phyloP scores from a whole-genome alignment of 2,797 vertebrate species.

The Pangasius djambal region DNA sequence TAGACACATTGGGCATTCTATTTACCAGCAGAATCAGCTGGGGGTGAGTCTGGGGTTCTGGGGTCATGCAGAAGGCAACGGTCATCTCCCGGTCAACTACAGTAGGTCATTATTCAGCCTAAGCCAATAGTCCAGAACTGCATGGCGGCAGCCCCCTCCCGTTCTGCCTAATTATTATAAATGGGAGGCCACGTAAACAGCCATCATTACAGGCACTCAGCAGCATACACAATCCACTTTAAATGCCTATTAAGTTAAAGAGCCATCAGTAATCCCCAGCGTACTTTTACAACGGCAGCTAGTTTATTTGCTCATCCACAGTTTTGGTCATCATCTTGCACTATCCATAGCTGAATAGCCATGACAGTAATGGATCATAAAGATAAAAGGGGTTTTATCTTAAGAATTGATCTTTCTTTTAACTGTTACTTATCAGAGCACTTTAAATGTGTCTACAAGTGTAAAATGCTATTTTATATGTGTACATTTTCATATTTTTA shows the following conservation, averaged over 20 bases:
- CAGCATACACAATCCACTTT: constrained; percentile 86
- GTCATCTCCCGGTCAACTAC: constrained; percentile 97
- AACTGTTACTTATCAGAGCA: not conserved
- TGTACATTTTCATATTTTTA: not conserved
- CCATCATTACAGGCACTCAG: constrained; percentile 85
- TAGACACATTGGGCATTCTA: constrained; percentile 80
- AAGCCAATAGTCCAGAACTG: constrained; percentile 93
- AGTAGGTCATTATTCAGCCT: constrained; percentile 93
- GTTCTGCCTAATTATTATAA: constrained; percentile 98
- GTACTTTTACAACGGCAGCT: constrained; percentile 74
- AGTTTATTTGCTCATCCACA: constrained; percentile 76
- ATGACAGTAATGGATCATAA: constrained; percentile 4
- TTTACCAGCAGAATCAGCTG: constrained; percentile 80
- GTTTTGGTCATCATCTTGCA: constrained; percentile 69
- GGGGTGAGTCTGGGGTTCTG: constrained; percentile 82
- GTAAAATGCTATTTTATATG: not conserved
- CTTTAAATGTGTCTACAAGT: not conserved
- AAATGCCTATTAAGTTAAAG: constrained; percentile 87
- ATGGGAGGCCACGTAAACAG: constrained; percentile 88
- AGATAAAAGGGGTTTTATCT: constrained; percentile 6
- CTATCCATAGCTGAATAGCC: constrained; percentile 30
- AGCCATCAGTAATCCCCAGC: constrained; percentile 81
- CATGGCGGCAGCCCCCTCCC: constrained; percentile 76
- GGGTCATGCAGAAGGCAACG: constrained; percentile 96
- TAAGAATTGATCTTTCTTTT: not conserved